Percentiles rank a stretch among this genome's conserved stretches.
Evolutionary conservation across 2,113 vertebrate genomes (phyloP).

Genomic region (Dipodomys stephensi): DNA sequence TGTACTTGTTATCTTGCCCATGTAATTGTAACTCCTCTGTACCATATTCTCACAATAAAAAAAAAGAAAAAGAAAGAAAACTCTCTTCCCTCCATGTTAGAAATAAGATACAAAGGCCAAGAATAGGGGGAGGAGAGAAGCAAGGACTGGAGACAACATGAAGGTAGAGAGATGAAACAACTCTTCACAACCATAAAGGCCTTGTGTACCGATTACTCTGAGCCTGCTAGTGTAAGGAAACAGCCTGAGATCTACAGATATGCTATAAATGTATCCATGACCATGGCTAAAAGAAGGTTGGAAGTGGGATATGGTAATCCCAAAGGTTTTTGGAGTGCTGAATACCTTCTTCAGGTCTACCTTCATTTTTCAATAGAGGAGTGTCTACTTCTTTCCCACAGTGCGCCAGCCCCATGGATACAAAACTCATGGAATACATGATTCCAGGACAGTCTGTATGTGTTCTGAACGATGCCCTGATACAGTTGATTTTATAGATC

Average conservation of each 20-base stretch:
- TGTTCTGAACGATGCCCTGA: conserved; percentile 98
- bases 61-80: background rate
- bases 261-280: background rate
- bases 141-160: rapidly evolving
- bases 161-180: background rate
- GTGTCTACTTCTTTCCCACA: conserved; percentile 98
- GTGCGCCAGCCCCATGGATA: conserved; percentile 99
- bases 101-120: background rate
- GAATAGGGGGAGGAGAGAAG: background rate
- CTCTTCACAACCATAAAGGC: background rate
- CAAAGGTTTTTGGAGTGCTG: conserved; percentile 90
- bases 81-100: background rate
- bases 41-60: too few species aligned
- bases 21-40: too few species aligned
- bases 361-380: conserved; percentile 99
- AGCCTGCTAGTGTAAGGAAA: background rate
- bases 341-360: conserved; percentile 99
- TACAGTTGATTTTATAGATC: conserved; percentile 98
- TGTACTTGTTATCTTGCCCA: too few species aligned
- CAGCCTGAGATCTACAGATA: background rate
- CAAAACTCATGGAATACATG: conserved; percentile 99
- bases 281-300: background rate
- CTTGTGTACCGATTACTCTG: background rate
- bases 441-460: conserved; percentile 97
- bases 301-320: conserved; percentile 53